Percentiles rank a stretch among this genome's conserved stretches.
These are phyloP conservation scores for Sicus ferrugineus DNA, from an alignment of 2,888 invertebrate genomes.

Conservation along the genomic window DNA sequence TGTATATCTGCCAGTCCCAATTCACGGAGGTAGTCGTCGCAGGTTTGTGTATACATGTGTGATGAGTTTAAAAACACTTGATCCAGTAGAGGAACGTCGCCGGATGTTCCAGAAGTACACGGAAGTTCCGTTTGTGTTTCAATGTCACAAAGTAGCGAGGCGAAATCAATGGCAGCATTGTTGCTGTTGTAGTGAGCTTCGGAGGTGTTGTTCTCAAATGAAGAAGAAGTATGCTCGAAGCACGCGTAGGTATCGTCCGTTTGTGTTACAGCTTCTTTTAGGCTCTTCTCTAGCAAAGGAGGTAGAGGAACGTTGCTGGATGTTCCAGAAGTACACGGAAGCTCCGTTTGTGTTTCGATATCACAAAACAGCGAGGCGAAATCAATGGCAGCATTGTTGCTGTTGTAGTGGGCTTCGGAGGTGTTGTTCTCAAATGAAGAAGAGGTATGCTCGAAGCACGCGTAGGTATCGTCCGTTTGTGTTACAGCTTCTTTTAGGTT, in stretches of 20 bases:
- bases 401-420: slow-evolving; percentile 15
- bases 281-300: slow-evolving; percentile 35
- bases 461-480: slow-evolving; percentile 38
- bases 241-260: slow-evolving; percentile 33
- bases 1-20: slow-evolving; percentile 71
- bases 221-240: neutral
- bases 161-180: slow-evolving; percentile 38
- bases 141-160: slow-evolving; percentile 64
- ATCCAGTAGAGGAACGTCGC: slow-evolving; percentile 30
- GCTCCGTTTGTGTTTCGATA: slow-evolving; percentile 71
- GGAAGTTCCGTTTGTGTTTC: slow-evolving; percentile 70
- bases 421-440: neutral
- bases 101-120: slow-evolving; percentile 56
- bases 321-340: slow-evolving; percentile 57
- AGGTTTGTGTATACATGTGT: slow-evolving; percentile 63
- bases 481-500: slow-evolving; percentile 37
- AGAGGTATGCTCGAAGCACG: neutral
- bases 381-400: slow-evolving; percentile 38
- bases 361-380: slow-evolving; percentile 63
- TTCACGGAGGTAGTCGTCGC: slow-evolving; percentile 67
- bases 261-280: slow-evolving; percentile 39
- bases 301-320: neutral
- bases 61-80: slow-evolving; percentile 43
- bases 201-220: neutral
- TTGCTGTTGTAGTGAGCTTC: slow-evolving; percentile 16